These are phyloP conservation scores for Pantherophis guttatus DNA, from an alignment of 2,113 vertebrate genomes.

Conservation along the genomic window DNA sequence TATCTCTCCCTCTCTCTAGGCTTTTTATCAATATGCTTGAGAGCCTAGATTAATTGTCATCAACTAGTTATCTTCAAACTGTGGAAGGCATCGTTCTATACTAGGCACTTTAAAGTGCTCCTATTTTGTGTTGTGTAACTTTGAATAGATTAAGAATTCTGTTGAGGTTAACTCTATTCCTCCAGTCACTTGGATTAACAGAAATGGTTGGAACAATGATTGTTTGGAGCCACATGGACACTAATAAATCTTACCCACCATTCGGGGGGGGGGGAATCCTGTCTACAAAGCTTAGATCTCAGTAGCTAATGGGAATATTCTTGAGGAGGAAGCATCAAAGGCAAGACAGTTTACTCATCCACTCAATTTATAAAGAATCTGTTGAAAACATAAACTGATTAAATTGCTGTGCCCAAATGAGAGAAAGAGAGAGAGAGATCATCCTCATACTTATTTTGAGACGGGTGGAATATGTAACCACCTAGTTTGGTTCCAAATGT, in stretches of 20 bases:
- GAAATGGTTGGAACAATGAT: not conserved
- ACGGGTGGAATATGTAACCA: not conserved
- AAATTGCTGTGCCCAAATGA: not conserved
- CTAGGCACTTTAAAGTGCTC: not conserved
- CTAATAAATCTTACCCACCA: not conserved
- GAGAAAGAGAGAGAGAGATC: not conserved
- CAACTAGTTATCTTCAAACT: not conserved
- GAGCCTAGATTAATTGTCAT: not conserved
- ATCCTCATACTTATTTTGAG: not conserved
- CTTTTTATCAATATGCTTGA: not conserved
- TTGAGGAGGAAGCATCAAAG: not conserved
- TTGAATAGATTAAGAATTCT: not conserved
- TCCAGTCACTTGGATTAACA: not conserved
- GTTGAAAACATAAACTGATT: not conserved
- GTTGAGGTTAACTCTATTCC: not conserved
- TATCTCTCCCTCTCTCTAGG: not conserved
- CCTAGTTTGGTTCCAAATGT: not conserved
- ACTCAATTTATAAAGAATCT: not conserved
- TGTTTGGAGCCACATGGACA: not conserved
- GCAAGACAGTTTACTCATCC: not conserved
- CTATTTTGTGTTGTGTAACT: not conserved
- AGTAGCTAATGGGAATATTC: not conserved
- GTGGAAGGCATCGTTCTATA: not conserved
- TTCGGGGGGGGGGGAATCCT: not conserved
- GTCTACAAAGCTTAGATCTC: not conserved